Percentiles rank a stretch among this genome's conserved stretches.
Conservation (phyloP, 2,888 invertebrate species). For the Tridacna crocea region DNA sequence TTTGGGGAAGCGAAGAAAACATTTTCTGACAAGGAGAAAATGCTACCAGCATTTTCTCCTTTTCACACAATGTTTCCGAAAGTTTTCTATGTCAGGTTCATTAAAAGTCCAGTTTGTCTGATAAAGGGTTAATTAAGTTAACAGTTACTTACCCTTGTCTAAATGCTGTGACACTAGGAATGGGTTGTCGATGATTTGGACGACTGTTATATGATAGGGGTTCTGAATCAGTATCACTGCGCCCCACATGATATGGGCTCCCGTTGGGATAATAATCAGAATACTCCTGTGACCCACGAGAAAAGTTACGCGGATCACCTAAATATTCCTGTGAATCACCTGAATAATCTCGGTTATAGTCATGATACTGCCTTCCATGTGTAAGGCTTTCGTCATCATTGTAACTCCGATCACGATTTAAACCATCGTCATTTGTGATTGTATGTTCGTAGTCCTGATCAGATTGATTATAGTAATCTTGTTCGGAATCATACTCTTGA, state of each 20-base stretch:
- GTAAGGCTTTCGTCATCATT: constrained; percentile 32
- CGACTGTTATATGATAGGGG: constrained; percentile 94
- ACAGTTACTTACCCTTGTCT: constrained; percentile 40
- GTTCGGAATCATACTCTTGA: constrained; percentile 57
- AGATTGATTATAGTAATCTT: constrained; percentile 57
- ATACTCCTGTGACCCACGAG: constrained; percentile 32
- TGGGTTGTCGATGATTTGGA: constrained; percentile 85
- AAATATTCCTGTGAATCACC: constrained; percentile 55
- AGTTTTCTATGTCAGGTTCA: background rate
- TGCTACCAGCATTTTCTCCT: background rate
- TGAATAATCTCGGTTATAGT: constrained; percentile 45
- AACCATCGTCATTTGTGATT: constrained; percentile 52
- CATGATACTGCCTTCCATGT: constrained; percentile 23
- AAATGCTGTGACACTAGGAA: constrained; percentile 23
- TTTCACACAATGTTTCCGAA: background rate
- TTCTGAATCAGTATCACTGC: constrained; percentile 84
- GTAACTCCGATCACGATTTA: constrained; percentile 38
- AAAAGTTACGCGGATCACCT: constrained; percentile 37
- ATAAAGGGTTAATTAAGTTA: background rate
- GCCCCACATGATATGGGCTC: constrained; percentile 71
- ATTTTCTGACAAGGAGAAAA: no score
- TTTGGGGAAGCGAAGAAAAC: no score
- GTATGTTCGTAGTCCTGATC: constrained; percentile 57
- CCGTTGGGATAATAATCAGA: constrained; percentile 70
- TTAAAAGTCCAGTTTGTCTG: background rate